phyloP scores from a whole-genome alignment of 2,113 vertebrate genomes.

The Genyomyrus donnyi region DNA sequence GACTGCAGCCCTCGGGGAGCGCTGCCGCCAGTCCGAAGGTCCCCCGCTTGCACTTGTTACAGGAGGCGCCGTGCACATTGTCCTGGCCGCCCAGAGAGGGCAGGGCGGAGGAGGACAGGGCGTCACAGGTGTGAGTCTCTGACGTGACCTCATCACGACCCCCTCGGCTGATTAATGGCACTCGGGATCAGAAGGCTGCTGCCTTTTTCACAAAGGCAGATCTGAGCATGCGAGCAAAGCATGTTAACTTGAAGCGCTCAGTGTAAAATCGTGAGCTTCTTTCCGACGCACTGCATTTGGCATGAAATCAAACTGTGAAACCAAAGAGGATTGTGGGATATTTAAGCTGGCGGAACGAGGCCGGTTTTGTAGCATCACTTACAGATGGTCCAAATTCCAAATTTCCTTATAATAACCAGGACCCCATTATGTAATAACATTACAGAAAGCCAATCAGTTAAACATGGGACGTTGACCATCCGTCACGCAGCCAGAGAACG shows the following conservation, averaged over 20 bases:
- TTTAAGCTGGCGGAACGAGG: background rate
- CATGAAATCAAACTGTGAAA: background rate
- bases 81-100: slow-evolving; percentile 52
- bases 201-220: background rate
- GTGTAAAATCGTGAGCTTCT: background rate
- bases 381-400: background rate
- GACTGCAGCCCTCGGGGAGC: slow-evolving; percentile 66
- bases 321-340: background rate
- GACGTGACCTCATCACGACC: background rate
- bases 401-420: background rate
- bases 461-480: background rate
- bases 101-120: background rate
- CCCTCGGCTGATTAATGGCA: background rate
- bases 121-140: background rate
- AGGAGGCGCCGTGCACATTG: slow-evolving; percentile 73
- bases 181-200: background rate
- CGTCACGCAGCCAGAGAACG: background rate
- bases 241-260: background rate
- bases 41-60: slow-evolving; percentile 72
- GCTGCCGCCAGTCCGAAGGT: slow-evolving; percentile 62
- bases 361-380: background rate
- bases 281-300: background rate
- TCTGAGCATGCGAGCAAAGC: background rate
- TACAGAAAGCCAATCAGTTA: background rate
- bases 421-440: background rate